These are phyloP conservation scores for Machaerirhynchus nigripectus DNA, from an alignment of 2,113 vertebrate genomes.

Conservation along the genomic window DNA sequence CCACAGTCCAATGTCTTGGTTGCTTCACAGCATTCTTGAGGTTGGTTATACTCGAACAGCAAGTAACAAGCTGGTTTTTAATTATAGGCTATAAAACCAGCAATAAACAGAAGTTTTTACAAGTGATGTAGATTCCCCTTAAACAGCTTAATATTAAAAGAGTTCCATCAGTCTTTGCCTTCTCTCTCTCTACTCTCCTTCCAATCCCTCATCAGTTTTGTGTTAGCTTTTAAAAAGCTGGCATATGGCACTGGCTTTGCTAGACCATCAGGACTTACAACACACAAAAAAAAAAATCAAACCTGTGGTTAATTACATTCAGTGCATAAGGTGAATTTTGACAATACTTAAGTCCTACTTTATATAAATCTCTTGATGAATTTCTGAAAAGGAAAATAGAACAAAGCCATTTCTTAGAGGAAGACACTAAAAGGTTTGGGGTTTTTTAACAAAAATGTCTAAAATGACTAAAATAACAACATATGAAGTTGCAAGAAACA, in stretches of 20 bases:
- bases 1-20: neutral
- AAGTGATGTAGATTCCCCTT: neutral
- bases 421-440: neutral
- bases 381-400: neutral
- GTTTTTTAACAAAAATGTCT: neutral
- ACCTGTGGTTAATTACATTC: neutral
- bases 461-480: neutral
- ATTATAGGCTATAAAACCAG: constrained; percentile 10
- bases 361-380: neutral
- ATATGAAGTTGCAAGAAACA: neutral
- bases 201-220: neutral
- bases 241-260: neutral
- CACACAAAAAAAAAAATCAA: neutral
- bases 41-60: constrained; percentile 1
- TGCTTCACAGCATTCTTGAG: neutral
- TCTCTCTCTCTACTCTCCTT: neutral
- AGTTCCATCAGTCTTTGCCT: neutral
- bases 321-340: neutral
- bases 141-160: neutral
- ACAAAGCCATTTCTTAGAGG: neutral
- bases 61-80: neutral
- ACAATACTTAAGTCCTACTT: neutral
- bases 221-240: neutral
- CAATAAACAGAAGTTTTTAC: neutral
- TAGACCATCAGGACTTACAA: neutral